Base-by-base conservation (phyloP, 1,140 invertebrate species). In the Sinella curviseta region DNA sequence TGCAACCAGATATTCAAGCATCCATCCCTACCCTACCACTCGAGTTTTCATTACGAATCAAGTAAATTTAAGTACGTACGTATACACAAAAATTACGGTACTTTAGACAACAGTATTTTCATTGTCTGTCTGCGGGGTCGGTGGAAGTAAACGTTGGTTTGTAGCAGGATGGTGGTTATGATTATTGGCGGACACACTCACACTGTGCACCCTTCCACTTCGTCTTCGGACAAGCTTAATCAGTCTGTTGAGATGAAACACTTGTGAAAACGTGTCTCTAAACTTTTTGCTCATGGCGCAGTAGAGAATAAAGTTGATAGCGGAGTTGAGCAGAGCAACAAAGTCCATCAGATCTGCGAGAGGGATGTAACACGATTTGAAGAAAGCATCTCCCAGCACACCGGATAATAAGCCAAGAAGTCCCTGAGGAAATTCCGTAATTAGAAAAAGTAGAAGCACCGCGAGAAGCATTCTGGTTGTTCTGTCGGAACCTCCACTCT, bases 381-480 rank as follows among this genome's bases (percentile, higher is more conserved):
- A 93, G 83, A 96, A 95, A 20, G 89, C 87, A 30, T 91, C 88
- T 0, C 93, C 94, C 0, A 93, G 86, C 1, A 93, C 87, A 1
- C 91, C 91, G 74, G 90, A 92, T 0, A 96, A 89, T 26, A 96
- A 87, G 0, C 93, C 94, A 60, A 96, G 90, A 31, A 95, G 92
- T 0, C 94, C 94, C 83, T 96, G 94, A 0, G 95, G 95, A 81
- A 96, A 92, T 86, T 94, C 93, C 0, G 93, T 94, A 54, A 94
- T 90, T 0, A 98, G 89, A 85, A 98, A 98, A 0, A 98, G 90
- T 2, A 96, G 89, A 0, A 99, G 89, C 0, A 99, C 93, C 0
- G 95, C 95, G 20, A 99, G 88, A 39, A 99, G 88, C 97, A 99
- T 98, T 31, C 92, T 90, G 0, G 97, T 99, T 0, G 97, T 99